These are phyloP conservation scores for Caradrina clavipalpis DNA, from an alignment of 2,888 invertebrate genomes.

Conservation along the genomic window DNA sequence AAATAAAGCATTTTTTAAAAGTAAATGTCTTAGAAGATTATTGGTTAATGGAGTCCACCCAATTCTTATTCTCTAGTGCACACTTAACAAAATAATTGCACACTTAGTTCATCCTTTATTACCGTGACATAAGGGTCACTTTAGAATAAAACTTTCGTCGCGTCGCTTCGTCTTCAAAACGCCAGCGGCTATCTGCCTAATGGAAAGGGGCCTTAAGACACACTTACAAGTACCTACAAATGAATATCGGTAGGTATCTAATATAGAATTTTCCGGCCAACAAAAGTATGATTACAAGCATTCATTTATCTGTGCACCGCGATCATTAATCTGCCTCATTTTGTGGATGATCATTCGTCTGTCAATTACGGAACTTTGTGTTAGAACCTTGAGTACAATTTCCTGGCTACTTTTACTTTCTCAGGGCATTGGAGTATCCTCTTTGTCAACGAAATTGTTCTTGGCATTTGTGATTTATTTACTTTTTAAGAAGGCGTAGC, in stretches of 20 bases:
- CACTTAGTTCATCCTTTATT: slow-evolving; percentile 9
- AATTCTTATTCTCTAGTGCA: too few species aligned
- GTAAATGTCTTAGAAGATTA: too few species aligned
- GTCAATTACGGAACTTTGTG: slow-evolving; percentile 43
- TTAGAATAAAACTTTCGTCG: slow-evolving; percentile 7
- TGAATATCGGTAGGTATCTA: background rate
- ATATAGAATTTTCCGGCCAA: slow-evolving; percentile 7
- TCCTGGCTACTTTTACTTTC: slow-evolving; percentile 34
- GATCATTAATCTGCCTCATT: slow-evolving; percentile 60
- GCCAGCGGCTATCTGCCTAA: slow-evolving; percentile 20
- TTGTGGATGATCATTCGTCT: slow-evolving; percentile 42
- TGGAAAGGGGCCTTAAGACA: slow-evolving; percentile 1
- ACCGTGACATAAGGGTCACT: background rate
- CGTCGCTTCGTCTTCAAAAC: slow-evolving; percentile 16
- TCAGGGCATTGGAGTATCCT: background rate
- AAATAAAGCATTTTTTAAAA: too few species aligned
- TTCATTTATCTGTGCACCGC: slow-evolving; percentile 52
- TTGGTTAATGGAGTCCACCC: too few species aligned
- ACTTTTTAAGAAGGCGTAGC: slow-evolving; percentile 18
- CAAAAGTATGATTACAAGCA: slow-evolving; percentile 10
- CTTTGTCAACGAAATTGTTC: slow-evolving; percentile 25
- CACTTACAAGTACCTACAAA: slow-evolving; percentile 1
- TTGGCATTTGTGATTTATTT: slow-evolving; percentile 28
- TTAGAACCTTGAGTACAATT: slow-evolving; percentile 28
- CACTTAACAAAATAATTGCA: background rate